Evolutionary conservation across 37 sponge, comb jelly and placozoan genomes (phyloP).

Genomic region (Dysidea cf. avara): DNA sequence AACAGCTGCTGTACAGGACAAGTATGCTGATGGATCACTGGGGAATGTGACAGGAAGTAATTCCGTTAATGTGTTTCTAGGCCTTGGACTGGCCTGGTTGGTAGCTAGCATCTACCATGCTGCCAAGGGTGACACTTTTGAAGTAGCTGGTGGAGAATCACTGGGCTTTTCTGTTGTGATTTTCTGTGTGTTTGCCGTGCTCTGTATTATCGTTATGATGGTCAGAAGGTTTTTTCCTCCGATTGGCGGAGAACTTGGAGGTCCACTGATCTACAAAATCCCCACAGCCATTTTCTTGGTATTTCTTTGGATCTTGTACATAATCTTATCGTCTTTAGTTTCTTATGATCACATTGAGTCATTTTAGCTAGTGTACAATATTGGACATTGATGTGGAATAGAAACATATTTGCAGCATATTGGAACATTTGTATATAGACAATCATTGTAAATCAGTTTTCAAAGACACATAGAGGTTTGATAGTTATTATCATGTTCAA

Average conservation of each 20-base stretch:
- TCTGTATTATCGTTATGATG: background rate
- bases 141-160: slow-evolving; percentile 20
- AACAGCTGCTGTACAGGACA: slow-evolving; percentile 58
- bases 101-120: slow-evolving; percentile 19
- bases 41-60: slow-evolving; percentile 76
- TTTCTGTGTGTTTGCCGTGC: slow-evolving; percentile 14
- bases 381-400: too few relatives aligned
- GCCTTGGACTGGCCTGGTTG: slow-evolving; percentile 65
- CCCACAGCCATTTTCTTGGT: slow-evolving; percentile 31
- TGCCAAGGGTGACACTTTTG: slow-evolving; percentile 9
- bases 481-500: too few relatives aligned
- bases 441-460: too few relatives aligned
- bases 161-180: slow-evolving; percentile 29
- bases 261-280: slow-evolving; percentile 9
- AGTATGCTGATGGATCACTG: slow-evolving; percentile 60
- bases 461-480: too few relatives aligned
- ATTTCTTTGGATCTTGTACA: slow-evolving; percentile 59
- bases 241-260: slow-evolving; percentile 62
- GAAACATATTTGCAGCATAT: too few relatives aligned
- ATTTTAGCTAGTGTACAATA: background rate
- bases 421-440: too few relatives aligned
- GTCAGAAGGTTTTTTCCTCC: slow-evolving; percentile 24
- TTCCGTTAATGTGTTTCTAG: slow-evolving; percentile 69
- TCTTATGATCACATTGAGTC: slow-evolving; percentile 43
- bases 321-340: slow-evolving; percentile 43